Evolutionary conservation across 2,797 vertebrate species (phyloP).

Genomic region (Sebastes elongatus): DNA sequence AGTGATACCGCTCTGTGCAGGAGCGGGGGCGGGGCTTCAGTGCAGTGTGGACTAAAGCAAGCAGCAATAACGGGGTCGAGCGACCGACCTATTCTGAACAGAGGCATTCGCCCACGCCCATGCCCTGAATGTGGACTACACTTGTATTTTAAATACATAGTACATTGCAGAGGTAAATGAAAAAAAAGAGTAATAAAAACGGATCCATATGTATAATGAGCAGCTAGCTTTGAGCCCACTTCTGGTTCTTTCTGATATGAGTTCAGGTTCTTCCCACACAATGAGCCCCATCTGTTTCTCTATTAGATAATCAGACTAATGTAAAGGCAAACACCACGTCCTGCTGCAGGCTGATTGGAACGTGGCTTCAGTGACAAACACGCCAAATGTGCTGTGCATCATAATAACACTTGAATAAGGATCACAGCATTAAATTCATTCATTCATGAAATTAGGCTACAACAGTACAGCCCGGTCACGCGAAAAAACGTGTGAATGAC

Average conservation of each 20-base stretch:
- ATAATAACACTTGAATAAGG: neutral
- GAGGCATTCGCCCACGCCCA: too few species aligned
- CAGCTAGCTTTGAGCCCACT: neutral
- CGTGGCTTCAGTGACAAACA: neutral
- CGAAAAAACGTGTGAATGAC: too few species aligned
- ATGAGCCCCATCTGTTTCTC: neutral
- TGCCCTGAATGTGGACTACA: neutral
- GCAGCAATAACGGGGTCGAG: too few species aligned
- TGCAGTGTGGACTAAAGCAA: too few species aligned
- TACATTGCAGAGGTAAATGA: neutral
- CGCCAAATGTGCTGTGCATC: neutral
- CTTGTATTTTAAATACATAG: neutral
- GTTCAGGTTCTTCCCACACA: neutral
- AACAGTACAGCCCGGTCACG: too few species aligned
- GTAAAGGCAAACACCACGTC: neutral
- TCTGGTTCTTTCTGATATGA: neutral
- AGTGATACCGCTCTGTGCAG: neutral
- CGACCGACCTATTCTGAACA: too few species aligned
- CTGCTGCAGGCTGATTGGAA: neutral
- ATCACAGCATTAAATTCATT: neutral
- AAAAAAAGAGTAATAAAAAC: neutral
- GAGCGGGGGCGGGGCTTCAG: neutral
- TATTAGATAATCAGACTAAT: neutral
- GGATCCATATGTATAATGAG: neutral
- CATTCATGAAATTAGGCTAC: too few species aligned